Conservation (phyloP, 2,888 invertebrate species). For the Agonum fuliginosum region DNA sequence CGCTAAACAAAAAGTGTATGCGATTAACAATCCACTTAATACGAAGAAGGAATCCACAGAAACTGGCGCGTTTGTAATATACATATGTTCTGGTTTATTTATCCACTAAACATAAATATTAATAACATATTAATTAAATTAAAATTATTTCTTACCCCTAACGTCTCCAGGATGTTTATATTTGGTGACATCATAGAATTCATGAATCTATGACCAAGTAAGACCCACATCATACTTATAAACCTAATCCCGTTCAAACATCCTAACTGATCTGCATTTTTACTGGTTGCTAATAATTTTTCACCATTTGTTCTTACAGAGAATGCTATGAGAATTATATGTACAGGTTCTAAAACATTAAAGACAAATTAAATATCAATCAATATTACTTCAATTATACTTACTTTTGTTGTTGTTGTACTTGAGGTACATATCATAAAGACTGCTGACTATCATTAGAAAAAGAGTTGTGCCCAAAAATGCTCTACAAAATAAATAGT, state of each 20-base stretch:
- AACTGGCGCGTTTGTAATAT: conserved; percentile 72
- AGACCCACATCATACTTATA: conserved; percentile 74
- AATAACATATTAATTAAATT: background rate
- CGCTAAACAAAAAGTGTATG: conserved; percentile 71
- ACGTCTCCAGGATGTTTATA: too few relatives aligned
- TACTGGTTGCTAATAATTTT: conserved; percentile 70
- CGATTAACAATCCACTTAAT: conserved; percentile 76
- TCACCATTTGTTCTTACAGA: conserved; percentile 72
- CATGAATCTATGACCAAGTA: conserved; percentile 70
- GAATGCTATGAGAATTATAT: conserved; percentile 67
- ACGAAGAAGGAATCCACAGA: conserved; percentile 80
- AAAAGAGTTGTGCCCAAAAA: conserved; percentile 9
- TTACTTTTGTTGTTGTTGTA: conserved; percentile 61
- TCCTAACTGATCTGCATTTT: conserved; percentile 69
- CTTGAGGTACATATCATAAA: conserved; percentile 61
- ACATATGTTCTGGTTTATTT: conserved; percentile 62
- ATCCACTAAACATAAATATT: conserved; percentile 64
- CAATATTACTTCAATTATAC: conserved; percentile 8
- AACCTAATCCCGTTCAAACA: conserved; percentile 73
- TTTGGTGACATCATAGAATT: too few relatives aligned
- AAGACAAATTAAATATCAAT: background rate
- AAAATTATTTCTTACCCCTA: conserved; percentile 13
- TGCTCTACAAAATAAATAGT: conserved; percentile 9
- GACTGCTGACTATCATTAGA: conserved; percentile 61
- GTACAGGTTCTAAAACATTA: conserved; percentile 61